Base-by-base conservation (phyloP, 1,140 invertebrate species). In the Pentalonia nigronervosa region DNA sequence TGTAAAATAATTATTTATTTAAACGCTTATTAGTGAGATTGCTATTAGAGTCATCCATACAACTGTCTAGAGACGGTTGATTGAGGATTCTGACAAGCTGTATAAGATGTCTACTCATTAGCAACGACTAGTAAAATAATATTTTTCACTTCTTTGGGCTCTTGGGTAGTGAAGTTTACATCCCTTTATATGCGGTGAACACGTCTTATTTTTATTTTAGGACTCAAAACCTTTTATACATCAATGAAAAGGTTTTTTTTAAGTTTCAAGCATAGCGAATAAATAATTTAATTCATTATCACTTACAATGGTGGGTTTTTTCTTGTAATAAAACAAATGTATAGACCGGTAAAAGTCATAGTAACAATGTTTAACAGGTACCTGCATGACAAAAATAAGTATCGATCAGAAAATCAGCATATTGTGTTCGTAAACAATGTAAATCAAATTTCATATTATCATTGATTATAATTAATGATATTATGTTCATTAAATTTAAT, bases 1-100 rank as follows among this genome's bases (percentile, higher is more conserved):
- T 34, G 14, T 76, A 76, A 76, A 76, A 76, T 76, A 76, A 76
- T 76, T 76, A 76, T 76, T 76, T 76, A 76, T 76, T 76, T 76
- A 76, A 76, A 76, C n/a, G 60, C 30, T 34, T 76, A 76, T 76
- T 76, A 76, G 60, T 14, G n/a, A 76, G 60, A 76, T 34, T 76
- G 6, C 60, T 76, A 76, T n/a, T 76, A 20, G n/a, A 76, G 14
- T 76, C 60, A 76, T 76, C 60, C n/a, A 76, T 76, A 76, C 1
- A 76, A n/a, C 14, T 76, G 60, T 76, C 30, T 76, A 76, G 60
- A 76, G 60, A n/a, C 3, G 17, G 60, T 76, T 76, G 60, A 34
- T 34, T 76, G 60, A 76, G 60, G 14, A 23, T n/a, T n/a, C n/a
- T n/a, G n/a, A 34, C 30, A 17, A 76, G n/a, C n/a, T 76, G n/a